phyloP scores from a whole-genome alignment of 2,113 vertebrate species.

The Sula dactylatra region DNA sequence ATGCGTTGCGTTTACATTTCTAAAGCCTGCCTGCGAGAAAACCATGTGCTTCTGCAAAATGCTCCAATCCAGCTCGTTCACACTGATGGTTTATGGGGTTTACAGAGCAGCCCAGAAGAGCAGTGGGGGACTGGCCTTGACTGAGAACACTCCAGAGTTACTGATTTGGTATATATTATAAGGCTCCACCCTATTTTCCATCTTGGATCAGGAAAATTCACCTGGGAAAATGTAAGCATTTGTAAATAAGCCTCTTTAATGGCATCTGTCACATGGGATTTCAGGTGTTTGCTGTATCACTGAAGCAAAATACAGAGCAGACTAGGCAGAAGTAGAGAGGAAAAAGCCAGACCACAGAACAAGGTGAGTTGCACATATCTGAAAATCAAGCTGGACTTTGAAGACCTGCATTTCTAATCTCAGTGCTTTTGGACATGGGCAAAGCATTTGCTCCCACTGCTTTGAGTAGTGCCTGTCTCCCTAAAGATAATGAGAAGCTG shows the following conservation, averaged over 20 bases:
- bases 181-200: neutral
- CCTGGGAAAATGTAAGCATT: neutral
- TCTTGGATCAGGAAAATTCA: neutral
- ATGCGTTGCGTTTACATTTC: slow-evolving; percentile 30
- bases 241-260: neutral
- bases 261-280: neutral
- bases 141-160: neutral
- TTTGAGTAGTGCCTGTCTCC: neutral
- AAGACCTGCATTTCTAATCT: neutral
- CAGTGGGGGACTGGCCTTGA: neutral
- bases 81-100: neutral
- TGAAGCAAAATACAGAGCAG: neutral
- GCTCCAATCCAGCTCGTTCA: neutral
- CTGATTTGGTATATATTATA: neutral
- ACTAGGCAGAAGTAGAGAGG: neutral
- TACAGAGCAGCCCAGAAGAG: neutral
- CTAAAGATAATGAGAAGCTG: neutral
- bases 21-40: slow-evolving; percentile 18
- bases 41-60: neutral
- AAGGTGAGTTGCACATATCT: neutral
- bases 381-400: neutral
- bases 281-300: neutral
- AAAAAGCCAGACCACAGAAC: neutral
- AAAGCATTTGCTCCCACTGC: neutral
- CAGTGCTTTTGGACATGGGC: neutral